Evolutionary conservation across 2,113 vertebrate genomes (phyloP), one percentile per base, ranked within the genome.

Genomic region (Pao palembangensis): DNA sequence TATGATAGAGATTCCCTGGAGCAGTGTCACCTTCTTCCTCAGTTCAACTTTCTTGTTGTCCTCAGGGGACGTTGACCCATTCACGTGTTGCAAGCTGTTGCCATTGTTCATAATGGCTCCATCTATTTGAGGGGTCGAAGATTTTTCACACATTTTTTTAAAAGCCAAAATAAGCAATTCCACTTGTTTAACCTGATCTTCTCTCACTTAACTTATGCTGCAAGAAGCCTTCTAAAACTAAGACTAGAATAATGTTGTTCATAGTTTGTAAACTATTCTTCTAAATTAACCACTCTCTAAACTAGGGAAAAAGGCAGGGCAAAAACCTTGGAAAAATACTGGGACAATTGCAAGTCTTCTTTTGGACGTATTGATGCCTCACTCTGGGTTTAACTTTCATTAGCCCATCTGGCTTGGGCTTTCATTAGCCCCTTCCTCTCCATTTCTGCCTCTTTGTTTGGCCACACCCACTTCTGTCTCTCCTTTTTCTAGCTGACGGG

Each of bases 1-100:
- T 76, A 99, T 98, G 81, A 99, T 95, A 65, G 96, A 94, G 73
- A 96, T 89, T 1, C 97, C 97, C 52, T 93, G 88, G 55, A 98
- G 85, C 48, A 99, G 83, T 0, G 94, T 98, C 63, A 99, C 92
- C 73, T 99, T 97, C 89, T 93, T 95, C 84, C 91, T 93, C 77
- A 99, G 88, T 49, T 85, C 90, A 74, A 98, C 94, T 59, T 88
- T 93, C 21, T 51, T 84, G 52, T 62, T 13, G 38, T 64, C 51
- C 25, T 85, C 63, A 65, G 70, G 47, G 44, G 66, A 85, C 67
- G 63, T 71, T 21, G 67, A 23, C 17, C 55, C 50, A 18, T 5
- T 61, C 21, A 53, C 70, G 10, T 72, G 75, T 17, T 52, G 51
- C 5, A 61, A 65, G 43, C n/a, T 61, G 2, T 57, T 55, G 57